Evolutionary conservation across 2,888 invertebrate genomes (phyloP).

Genomic region (Monopis laevigella): DNA sequence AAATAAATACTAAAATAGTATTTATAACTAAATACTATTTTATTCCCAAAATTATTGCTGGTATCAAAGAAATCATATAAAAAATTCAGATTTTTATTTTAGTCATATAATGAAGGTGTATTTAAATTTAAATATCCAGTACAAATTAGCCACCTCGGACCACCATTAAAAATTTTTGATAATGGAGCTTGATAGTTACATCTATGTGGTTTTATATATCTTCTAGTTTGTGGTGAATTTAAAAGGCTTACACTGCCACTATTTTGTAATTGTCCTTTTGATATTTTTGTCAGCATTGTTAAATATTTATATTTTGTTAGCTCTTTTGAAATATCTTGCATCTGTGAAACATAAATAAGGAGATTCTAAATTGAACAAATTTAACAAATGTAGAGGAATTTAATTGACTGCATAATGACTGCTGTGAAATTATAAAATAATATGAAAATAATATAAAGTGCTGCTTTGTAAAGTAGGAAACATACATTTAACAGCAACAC

Average conservation of each 20-base stretch:
- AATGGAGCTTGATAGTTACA: conserved; percentile 52
- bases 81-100: conserved; percentile 18
- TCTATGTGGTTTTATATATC: conserved; percentile 56
- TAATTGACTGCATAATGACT: no score
- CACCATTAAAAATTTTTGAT: conserved; percentile 40
- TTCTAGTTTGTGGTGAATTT: conserved; percentile 41
- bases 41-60: no score
- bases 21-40: no score
- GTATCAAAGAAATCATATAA: no score
- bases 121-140: conserved; percentile 55
- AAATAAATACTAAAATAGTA: no score
- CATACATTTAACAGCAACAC: no score
- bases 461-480: no score
- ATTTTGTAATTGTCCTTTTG: conserved; percentile 27
- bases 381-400: no score
- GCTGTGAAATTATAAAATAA: no score
- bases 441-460: no score
- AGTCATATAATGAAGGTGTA: conserved; percentile 51
- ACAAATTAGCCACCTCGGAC: conserved; percentile 55
- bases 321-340: conserved; percentile 46
- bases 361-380: no score
- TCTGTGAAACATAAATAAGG: no score
- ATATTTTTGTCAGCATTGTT: conserved; percentile 42
- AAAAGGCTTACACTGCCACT: conserved; percentile 29
- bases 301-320: conserved; percentile 47